Evolutionary conservation across 2,113 vertebrate genomes (phyloP).

Genomic region (Ciconia boyciana): DNA sequence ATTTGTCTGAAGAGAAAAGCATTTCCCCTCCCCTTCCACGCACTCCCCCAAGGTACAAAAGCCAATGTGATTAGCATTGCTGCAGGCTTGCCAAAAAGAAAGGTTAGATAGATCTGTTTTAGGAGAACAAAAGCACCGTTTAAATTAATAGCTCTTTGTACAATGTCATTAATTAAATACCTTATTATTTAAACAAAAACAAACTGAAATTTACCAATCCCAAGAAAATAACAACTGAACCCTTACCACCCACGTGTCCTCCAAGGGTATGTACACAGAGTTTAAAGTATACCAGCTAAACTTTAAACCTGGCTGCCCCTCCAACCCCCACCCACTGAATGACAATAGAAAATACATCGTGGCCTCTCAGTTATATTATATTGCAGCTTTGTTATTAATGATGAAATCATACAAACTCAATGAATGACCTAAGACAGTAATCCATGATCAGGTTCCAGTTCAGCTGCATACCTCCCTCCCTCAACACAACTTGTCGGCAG

Average conservation of each 20-base stretch:
- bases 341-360: conserved; percentile 34
- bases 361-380: conserved; percentile 72
- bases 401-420: conserved; percentile 50
- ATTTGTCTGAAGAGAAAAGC: conserved; percentile 54
- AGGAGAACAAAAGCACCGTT: conserved; percentile 54
- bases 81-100: conserved; percentile 53
- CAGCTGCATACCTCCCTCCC: conserved; percentile 42
- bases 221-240: conserved; percentile 21
- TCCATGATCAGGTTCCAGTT: conserved; percentile 7
- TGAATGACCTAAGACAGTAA: conserved; percentile 43
- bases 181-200: conserved; percentile 53
- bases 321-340: conserved; percentile 9
- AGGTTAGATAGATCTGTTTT: conserved; percentile 24
- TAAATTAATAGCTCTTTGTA: conserved; percentile 63
- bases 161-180: conserved; percentile 59
- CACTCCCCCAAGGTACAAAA: conserved; percentile 36
- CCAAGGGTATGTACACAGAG: conserved; percentile 59
- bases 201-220: conserved; percentile 25
- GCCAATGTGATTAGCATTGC: conserved; percentile 6
- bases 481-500: not conserved
- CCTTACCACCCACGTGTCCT: conserved; percentile 23
- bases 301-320: conserved; percentile 53
- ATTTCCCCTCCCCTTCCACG: conserved; percentile 3
- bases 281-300: conserved; percentile 67
- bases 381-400: conserved; percentile 71